Conservation (phyloP, 1,140 invertebrate genomes). For the Scaptomyza montana region DNA sequence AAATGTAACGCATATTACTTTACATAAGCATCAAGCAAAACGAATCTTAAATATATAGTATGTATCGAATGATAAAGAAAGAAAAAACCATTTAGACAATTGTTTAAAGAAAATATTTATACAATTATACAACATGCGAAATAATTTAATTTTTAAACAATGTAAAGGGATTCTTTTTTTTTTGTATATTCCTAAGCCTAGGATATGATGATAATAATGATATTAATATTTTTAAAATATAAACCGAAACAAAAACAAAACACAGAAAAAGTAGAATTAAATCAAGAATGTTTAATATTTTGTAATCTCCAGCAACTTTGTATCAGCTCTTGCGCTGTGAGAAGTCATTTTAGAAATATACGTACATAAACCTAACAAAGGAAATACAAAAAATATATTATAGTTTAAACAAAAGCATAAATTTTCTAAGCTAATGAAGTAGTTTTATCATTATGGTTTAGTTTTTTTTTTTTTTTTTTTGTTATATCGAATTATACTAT, state of each 20-base stretch:
- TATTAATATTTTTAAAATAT: slow-evolving; percentile 20
- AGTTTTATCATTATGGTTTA: slow-evolving; percentile 28
- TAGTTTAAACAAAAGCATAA: neutral
- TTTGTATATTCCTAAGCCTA: slow-evolving; percentile 46
- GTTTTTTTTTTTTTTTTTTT: slow-evolving; percentile 31
- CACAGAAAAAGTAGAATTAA: slow-evolving; percentile 24
- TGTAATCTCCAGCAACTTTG: slow-evolving; percentile 39
- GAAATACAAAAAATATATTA: neutral
- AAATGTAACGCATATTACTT: slow-evolving; percentile 67
- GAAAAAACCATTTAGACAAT: slow-evolving; percentile 68
- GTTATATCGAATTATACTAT: slow-evolving; percentile 14
- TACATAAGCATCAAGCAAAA: slow-evolving; percentile 61
- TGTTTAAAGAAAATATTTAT: slow-evolving; percentile 74
- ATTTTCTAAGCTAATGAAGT: slow-evolving; percentile 25
- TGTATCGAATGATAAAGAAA: slow-evolving; percentile 11
- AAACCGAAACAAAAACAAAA: slow-evolving; percentile 1
- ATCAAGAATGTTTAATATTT: slow-evolving; percentile 26
- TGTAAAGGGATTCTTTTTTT: slow-evolving; percentile 42
- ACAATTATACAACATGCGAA: slow-evolving; percentile 60
- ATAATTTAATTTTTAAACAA: slow-evolving; percentile 63
- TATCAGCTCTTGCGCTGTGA: slow-evolving; percentile 26
- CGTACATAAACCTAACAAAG: slow-evolving; percentile 27
- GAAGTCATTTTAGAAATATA: slow-evolving; percentile 39
- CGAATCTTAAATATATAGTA: slow-evolving; percentile 50
- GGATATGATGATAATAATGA: slow-evolving; percentile 25